A percentile compares a stretch with the other conserved stretches of the same genome.
Evolutionary conservation across 2,797 vertebrate genomes (phyloP).

Genomic region (Sebastes variabilis): DNA sequence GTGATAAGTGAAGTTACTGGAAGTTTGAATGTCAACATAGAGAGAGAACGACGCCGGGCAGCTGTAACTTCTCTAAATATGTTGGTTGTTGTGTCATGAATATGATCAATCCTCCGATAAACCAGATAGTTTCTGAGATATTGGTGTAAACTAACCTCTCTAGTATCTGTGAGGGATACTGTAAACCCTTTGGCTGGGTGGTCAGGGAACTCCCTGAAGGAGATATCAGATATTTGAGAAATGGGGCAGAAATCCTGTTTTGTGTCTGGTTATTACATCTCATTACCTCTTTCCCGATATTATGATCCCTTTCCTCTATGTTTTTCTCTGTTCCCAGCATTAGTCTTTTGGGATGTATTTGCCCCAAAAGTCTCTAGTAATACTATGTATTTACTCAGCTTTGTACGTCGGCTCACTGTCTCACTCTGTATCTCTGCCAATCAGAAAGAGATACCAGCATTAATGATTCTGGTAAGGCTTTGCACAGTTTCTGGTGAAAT

Average conservation of each 20-base stretch:
- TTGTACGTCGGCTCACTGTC: background rate
- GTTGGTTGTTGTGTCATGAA: constrained; percentile 21
- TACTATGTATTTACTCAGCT: background rate
- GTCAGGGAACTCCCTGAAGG: constrained; percentile 53
- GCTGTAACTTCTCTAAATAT: constrained; percentile 41
- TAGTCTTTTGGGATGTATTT: background rate
- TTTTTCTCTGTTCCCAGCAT: background rate
- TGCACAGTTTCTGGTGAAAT: constrained; percentile 14
- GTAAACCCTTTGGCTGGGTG: constrained; percentile 51
- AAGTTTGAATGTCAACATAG: constrained; percentile 9
- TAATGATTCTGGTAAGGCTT: constrained; percentile 12
- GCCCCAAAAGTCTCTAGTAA: background rate
- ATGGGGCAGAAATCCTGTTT: constrained; percentile 19
- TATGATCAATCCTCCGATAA: constrained; percentile 30
- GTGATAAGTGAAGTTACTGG: constrained; percentile 19
- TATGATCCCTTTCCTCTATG: background rate
- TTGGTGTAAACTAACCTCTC: constrained; percentile 30
- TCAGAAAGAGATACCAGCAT: background rate
- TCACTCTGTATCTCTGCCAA: background rate
- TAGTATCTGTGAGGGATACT: constrained; percentile 4
- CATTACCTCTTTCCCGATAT: background rate
- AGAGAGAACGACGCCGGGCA: background rate
- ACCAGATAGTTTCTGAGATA: constrained; percentile 16
- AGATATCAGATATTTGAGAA: constrained; percentile 44
- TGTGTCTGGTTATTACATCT: constrained; percentile 33